Evolutionary conservation across 2,113 vertebrate species (phyloP).

Genomic region (Pyrgilauda ruficollis): DNA sequence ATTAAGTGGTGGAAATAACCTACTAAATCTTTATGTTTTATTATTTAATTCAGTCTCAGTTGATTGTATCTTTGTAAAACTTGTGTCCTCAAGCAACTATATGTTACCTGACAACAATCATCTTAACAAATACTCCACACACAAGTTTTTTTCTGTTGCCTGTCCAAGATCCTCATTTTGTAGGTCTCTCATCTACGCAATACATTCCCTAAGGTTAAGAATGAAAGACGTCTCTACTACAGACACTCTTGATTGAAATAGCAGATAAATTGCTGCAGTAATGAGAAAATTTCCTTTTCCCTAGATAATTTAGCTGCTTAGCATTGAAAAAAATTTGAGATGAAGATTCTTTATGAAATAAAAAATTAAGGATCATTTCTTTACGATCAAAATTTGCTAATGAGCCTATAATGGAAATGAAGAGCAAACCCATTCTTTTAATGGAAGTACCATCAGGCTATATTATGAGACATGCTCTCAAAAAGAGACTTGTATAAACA

Average conservation of each 20-base stretch:
- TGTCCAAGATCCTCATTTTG: constrained; percentile 13
- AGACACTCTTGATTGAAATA: constrained; percentile 56
- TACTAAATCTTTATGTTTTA: neutral
- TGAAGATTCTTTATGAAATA: neutral
- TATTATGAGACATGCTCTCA: neutral
- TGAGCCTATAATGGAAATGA: neutral
- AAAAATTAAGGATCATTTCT: neutral
- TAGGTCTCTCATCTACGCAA: constrained; percentile 30
- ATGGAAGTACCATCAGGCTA: neutral
- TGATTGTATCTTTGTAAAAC: neutral
- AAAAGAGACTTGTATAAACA: neutral
- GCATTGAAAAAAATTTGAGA: neutral
- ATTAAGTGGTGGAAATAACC: neutral
- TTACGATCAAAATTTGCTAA: neutral
- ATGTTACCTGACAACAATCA: neutral
- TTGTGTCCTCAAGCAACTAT: neutral
- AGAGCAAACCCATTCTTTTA: neutral
- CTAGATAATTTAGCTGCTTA: constrained; percentile 23
- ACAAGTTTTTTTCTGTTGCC: neutral
- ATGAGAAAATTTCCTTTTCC: constrained; percentile 59
- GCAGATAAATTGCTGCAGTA: constrained; percentile 62
- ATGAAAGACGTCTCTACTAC: constrained; percentile 53
- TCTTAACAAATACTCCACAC: neutral
- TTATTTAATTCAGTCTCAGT: neutral
- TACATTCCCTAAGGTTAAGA: constrained; percentile 51